Conservation (phyloP, 2,888 invertebrate species). For the Oscheius sp. region DNA sequence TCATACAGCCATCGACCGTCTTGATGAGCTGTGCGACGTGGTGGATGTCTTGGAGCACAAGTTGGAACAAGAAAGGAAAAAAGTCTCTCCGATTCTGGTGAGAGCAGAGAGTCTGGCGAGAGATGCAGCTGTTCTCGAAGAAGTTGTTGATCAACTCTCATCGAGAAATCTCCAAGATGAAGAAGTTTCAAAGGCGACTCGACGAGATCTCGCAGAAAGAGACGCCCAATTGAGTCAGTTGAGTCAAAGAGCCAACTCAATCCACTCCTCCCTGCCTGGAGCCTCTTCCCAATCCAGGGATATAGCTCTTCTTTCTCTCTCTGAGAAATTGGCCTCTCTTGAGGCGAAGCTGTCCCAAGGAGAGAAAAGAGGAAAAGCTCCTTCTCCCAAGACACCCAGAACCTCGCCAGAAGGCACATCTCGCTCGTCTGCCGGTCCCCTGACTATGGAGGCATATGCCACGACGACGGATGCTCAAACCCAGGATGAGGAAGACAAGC, state of each 20-base stretch:
- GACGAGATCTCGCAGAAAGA: slow-evolving; percentile 56
- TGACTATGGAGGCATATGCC: slow-evolving; percentile 63
- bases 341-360: slow-evolving; percentile 54
- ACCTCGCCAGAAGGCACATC: slow-evolving; percentile 45
- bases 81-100: slow-evolving; percentile 18
- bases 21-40: slow-evolving; percentile 48
- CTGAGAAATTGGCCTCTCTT: slow-evolving; percentile 44
- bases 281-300: slow-evolving; percentile 42
- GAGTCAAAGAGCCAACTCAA: slow-evolving; percentile 52
- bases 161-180: slow-evolving; percentile 17
- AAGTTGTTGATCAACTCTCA: slow-evolving; percentile 13
- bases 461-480: slow-evolving; percentile 45
- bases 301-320: slow-evolving; percentile 44
- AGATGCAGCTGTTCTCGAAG: slow-evolving; percentile 18
- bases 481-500: slow-evolving; percentile 20
- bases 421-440: slow-evolving; percentile 24
- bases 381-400: slow-evolving; percentile 28
- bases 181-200: slow-evolving; percentile 40
- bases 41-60: slow-evolving; percentile 26
- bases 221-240: slow-evolving; percentile 52
- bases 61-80: slow-evolving; percentile 21
- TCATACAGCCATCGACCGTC: slow-evolving; percentile 59
- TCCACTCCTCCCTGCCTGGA: slow-evolving; percentile 55
- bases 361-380: background rate
- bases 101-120: background rate